phyloP scores from a whole-genome alignment of 2,797 vertebrate genomes.

The Myotis planiceps region DNA sequence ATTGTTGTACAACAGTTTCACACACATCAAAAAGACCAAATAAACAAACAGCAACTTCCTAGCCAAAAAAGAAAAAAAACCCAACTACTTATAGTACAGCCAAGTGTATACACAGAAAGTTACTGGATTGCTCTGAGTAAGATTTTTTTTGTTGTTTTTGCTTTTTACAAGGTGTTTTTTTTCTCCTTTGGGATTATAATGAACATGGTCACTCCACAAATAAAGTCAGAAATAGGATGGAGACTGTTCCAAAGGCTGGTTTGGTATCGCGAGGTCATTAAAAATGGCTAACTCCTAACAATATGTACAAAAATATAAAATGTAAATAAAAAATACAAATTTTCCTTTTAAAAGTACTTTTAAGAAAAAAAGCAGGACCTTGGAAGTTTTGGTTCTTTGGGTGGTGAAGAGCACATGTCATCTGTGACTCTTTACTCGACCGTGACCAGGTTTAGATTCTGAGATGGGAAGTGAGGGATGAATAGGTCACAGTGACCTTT shows the following conservation, averaged over 20 bases:
- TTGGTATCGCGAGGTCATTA: background rate
- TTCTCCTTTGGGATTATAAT: background rate
- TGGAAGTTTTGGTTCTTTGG: background rate
- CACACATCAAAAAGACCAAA: background rate
- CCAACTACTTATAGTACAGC: background rate
- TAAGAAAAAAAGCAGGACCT: too few relatives aligned
- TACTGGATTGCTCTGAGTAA: background rate
- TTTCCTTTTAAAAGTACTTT: too few relatives aligned
- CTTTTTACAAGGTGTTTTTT: background rate
- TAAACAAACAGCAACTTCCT: background rate
- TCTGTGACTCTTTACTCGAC: background rate
- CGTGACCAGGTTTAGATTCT: background rate
- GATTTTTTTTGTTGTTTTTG: background rate
- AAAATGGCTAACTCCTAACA: background rate
- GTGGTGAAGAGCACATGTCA: background rate
- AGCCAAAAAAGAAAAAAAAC: background rate
- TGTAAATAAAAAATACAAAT: too few relatives aligned
- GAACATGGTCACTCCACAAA: background rate
- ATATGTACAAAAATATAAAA: too few relatives aligned
- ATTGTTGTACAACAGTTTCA: background rate
- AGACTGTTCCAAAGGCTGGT: background rate
- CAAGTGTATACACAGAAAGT: background rate
- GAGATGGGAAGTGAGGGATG: background rate
- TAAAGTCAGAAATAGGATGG: background rate
- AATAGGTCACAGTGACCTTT: background rate